A percentile compares a stretch with the other conserved stretches of the same genome.
Evolutionary conservation across 2,888 invertebrate genomes (phyloP).

Genomic region (Torymus texanus): DNA sequence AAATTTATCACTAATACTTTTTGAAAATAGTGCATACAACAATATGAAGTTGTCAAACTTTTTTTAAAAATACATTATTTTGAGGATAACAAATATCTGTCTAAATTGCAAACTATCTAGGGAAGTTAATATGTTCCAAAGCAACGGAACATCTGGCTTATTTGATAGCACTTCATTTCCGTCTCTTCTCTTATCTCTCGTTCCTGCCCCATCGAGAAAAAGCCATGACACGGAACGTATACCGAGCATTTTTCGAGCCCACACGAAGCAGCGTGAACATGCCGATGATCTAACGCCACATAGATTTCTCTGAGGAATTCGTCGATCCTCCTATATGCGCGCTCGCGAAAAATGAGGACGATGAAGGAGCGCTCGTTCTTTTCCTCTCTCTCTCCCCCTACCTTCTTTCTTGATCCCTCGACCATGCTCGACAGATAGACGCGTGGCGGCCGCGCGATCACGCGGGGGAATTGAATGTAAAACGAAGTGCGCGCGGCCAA

Average conservation of each 20-base stretch:
- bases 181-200: too few species aligned
- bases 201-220: too few species aligned
- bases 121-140: too few species aligned
- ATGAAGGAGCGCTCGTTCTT: conserved; percentile 20
- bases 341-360: conserved; percentile 30
- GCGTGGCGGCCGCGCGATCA: conserved; percentile 62
- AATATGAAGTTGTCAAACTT: too few species aligned
- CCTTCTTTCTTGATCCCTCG: conserved; percentile 38
- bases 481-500: conserved; percentile 52
- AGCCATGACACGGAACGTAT: conserved; percentile 1
- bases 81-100: too few species aligned
- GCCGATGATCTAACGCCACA: conserved; percentile 69
- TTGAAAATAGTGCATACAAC: too few species aligned
- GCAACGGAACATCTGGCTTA: too few species aligned
- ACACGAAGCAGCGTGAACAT: conserved; percentile 61
- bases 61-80: too few species aligned
- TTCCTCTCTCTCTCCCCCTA: conserved; percentile 49
- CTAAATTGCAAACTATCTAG: too few species aligned
- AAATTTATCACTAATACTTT: too few species aligned
- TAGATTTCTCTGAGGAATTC: conserved; percentile 74
- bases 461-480: conserved; percentile 66
- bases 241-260: conserved; percentile 46
- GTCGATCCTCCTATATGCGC: conserved; percentile 56
- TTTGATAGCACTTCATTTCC: too few species aligned
- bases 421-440: conserved; percentile 50